Conservation (phyloP, 1,140 invertebrate species). For the Ctenoplectra terminalis region DNA sequence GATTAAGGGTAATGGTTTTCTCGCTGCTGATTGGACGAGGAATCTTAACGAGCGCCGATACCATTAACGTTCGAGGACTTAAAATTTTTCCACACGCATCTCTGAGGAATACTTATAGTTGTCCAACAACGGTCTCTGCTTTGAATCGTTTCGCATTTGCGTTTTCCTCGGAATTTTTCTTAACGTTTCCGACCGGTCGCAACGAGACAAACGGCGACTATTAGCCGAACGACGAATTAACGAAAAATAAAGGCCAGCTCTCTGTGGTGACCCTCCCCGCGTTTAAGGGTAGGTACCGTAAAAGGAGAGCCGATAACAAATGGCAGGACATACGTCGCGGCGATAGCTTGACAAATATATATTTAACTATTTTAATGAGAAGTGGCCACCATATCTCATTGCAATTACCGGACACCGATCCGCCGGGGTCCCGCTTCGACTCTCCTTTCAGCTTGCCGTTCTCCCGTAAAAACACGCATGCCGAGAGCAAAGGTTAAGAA, state of each 20-base stretch:
- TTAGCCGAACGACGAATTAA: conserved; percentile 72
- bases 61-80: not conserved
- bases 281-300: not conserved
- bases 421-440: conserved; percentile 51
- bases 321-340: conserved; percentile 69
- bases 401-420: conserved; percentile 76
- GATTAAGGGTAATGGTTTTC: not conserved
- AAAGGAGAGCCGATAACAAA: conserved; percentile 65
- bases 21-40: not conserved
- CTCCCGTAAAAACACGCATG: conserved; percentile 65
- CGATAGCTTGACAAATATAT: conserved; percentile 78
- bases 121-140: no score
- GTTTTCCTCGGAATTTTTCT: conserved; percentile 24
- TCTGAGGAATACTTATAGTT: no score
- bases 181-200: conserved; percentile 61
- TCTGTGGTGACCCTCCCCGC: not conserved
- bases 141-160: no score
- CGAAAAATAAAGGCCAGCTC: conserved; percentile 65
- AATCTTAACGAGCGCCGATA: not conserved
- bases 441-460: conserved; percentile 52
- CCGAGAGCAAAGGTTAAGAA: conserved; percentile 76
- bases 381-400: conserved; percentile 79
- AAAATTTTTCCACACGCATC: not conserved
- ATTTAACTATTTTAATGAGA: conserved; percentile 82
- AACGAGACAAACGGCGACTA: conserved; percentile 71